These are phyloP conservation scores for Eupithecia abbreviata DNA, from an alignment of 2,888 invertebrate genomes.

Conservation along the genomic window DNA sequence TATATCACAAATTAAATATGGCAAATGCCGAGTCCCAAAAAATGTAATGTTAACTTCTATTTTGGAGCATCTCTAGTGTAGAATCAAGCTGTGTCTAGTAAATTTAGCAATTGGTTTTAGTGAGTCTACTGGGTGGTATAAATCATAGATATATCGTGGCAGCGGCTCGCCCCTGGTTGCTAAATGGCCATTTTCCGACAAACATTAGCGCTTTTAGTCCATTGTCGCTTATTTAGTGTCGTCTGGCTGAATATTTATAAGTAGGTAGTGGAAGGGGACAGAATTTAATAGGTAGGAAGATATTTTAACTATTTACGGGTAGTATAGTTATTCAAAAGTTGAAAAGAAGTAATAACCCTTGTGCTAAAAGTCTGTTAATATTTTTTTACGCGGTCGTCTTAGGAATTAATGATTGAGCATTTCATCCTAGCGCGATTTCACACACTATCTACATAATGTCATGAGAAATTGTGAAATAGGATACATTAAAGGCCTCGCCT, in stretches of 20 bases:
- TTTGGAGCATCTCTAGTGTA: neutral
- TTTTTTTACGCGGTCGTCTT: no score
- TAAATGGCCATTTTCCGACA: constrained; percentile 30
- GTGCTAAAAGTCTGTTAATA: no score
- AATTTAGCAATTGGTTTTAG: neutral
- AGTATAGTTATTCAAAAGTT: neutral
- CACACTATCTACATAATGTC: no score
- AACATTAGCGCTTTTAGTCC: constrained; percentile 26
- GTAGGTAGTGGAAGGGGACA: neutral
- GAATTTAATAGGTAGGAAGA: neutral
- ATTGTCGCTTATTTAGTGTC: constrained; percentile 20
- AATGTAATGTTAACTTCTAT: neutral
- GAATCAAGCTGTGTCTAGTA: neutral
- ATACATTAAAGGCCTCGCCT: no score
- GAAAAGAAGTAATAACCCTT: no score
- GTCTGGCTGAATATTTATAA: constrained; percentile 11
- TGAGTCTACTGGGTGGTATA: constrained; percentile 9
- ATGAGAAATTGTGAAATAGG: no score
- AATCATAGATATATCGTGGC: neutral
- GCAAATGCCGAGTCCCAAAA: no score
- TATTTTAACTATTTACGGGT: neutral
- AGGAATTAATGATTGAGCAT: no score
- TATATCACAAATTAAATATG: no score
- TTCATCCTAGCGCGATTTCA: no score
- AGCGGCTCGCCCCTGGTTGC: constrained; percentile 8